Percentiles rank a stretch among this genome's conserved stretches.
Evolutionary conservation across 2,797 vertebrate genomes (phyloP).

Genomic region (Rallus crepitans): DNA sequence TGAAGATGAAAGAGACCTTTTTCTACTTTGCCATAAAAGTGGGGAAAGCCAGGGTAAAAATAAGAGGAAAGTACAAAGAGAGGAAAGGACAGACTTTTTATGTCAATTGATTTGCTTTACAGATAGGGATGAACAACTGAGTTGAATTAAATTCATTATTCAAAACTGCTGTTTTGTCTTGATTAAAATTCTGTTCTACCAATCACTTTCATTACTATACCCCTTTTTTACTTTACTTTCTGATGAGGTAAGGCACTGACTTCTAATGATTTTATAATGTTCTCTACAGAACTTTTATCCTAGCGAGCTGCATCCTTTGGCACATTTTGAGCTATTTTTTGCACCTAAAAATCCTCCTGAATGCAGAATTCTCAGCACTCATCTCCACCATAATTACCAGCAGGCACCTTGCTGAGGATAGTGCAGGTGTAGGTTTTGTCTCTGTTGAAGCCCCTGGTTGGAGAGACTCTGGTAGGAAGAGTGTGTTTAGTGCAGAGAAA

Average conservation of each 20-base stretch:
- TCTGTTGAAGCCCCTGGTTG: not conserved
- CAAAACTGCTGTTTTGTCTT: not conserved
- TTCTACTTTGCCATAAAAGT: not conserved
- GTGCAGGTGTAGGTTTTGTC: too few species aligned
- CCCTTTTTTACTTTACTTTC: not conserved
- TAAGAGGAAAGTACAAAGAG: accelerated
- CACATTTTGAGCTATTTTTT: not conserved
- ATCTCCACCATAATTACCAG: not conserved
- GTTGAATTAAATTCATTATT: not conserved
- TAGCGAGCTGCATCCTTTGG: not conserved
- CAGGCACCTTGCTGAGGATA: too few species aligned
- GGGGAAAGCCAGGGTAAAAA: not conserved
- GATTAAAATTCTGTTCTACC: not conserved
- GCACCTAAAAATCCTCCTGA: not conserved
- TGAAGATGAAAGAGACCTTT: not conserved
- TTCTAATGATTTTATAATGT: not conserved
- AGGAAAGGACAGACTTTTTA: not conserved
- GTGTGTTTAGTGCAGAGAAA: not conserved
- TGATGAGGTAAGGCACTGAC: not conserved
- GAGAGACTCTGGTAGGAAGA: not conserved
- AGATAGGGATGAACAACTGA: not conserved
- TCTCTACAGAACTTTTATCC: not conserved
- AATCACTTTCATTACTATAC: not conserved
- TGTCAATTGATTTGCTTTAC: not conserved
- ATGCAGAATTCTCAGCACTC: not conserved